Conservation (phyloP, 2,888 invertebrate genomes). For the Tromatobia lineatoria region DNA sequence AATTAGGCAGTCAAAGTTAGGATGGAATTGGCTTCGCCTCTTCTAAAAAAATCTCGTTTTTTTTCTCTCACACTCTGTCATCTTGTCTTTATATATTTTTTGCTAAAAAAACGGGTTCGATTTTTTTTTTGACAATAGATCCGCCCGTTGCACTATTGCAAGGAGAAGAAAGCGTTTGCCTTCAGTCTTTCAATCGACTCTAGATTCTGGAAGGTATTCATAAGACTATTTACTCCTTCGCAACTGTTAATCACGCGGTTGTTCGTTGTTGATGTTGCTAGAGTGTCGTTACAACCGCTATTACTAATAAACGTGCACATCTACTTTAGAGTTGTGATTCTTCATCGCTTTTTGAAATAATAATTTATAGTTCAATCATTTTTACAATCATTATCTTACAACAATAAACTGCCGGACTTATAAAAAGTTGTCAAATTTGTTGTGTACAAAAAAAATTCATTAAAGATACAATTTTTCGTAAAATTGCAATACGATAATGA, state of each 20-base stretch:
- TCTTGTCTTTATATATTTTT: background rate
- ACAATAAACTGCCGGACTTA: too few relatives aligned
- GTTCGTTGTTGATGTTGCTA: slow-evolving; percentile 56
- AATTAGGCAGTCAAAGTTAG: slow-evolving; percentile 66
- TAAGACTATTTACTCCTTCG: slow-evolving; percentile 38
- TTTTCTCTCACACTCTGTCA: background rate
- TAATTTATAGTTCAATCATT: too few relatives aligned
- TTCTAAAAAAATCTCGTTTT: slow-evolving; percentile 26
- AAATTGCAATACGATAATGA: too few relatives aligned
- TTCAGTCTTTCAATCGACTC: slow-evolving; percentile 67
- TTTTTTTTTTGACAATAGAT: slow-evolving; percentile 15
- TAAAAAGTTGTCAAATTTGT: too few relatives aligned
- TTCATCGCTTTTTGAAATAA: too few relatives aligned
- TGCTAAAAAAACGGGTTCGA: slow-evolving; percentile 18
- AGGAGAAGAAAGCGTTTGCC: slow-evolving; percentile 57
- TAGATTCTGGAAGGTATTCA: slow-evolving; percentile 51
- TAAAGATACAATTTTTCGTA: too few relatives aligned
- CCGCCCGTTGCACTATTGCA: slow-evolving; percentile 21
- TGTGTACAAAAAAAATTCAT: too few relatives aligned
- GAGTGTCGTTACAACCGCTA: slow-evolving; percentile 45
- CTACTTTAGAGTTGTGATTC: slow-evolving; percentile 9
- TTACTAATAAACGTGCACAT: slow-evolving; percentile 14
- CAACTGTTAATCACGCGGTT: slow-evolving; percentile 29
- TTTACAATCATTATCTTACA: too few relatives aligned
- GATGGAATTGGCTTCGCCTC: slow-evolving; percentile 65